Evolutionary conservation across 2,888 invertebrate genomes (phyloP), one percentile per base, ranked within the genome.

Genomic region (Tholera decimalis): DNA sequence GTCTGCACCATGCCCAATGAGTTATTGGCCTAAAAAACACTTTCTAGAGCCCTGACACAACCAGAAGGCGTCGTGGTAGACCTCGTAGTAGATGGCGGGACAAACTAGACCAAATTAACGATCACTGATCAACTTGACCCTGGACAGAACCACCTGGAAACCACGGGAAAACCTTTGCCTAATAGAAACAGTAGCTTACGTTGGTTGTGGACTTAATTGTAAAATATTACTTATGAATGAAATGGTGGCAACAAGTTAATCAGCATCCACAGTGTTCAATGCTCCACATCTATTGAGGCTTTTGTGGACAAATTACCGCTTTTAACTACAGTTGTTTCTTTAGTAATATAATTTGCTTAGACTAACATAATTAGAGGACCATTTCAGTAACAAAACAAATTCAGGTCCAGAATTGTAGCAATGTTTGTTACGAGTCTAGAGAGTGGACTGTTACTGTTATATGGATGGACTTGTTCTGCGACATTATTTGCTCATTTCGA

Each of bases 191-290:
- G n/a, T n/a, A 66, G 66, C 77, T 77, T 66, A 72, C 26, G 44
- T 65, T 76, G 37, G 35, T 71, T 64, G 58, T 71, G 24, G 20
- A 49, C 56, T 44, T 53, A 56, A 47, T 73, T 59, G 33, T 64
- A 43, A 41, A 43, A 33, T 51, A 33, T 20, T 11, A 44, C 8
- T 54, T 15, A 37, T 64, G 53, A 73, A 73, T 63, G 49, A 46
- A 44, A 44, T n/a, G 28, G 37, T 49, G 26, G 24, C 50, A 28
- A 30, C 50, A 28, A 30, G 26, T 24, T 30, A 44, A 26, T 54
- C 22, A 67, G 47, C 39, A n/a, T 30, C 35, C 15, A 41, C 18
- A 73, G 64, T 66, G 39, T 66, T 6, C 13, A 28, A 41, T 51
- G 67, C 26, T 51, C 73, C 24, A 51, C 50, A 65, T 57, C 39